These are phyloP conservation scores for Nemurella pictetii DNA, from an alignment of 2,888 invertebrate species.

Conservation along the genomic window DNA sequence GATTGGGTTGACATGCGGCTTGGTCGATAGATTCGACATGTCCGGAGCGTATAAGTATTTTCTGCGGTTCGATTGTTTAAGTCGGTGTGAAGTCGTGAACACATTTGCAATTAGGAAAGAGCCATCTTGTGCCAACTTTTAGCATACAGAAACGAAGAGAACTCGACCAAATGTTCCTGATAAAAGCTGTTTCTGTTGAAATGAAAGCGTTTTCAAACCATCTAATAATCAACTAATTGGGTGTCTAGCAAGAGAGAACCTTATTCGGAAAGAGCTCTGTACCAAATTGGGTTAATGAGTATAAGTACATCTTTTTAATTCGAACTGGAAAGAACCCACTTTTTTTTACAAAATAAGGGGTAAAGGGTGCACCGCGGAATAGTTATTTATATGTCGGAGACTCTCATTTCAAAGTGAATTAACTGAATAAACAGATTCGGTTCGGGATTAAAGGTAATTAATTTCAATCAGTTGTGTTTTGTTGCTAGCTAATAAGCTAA, in stretches of 20 bases:
- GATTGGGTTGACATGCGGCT: too few relatives aligned
- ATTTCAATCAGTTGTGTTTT: not conserved
- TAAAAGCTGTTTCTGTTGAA: not conserved
- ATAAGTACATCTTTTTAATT: not conserved
- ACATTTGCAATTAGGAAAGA: not conserved
- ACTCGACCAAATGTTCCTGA: not conserved
- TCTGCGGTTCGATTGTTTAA: not conserved
- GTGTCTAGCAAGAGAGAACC: not conserved
- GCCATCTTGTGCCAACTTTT: not conserved
- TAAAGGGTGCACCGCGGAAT: too few relatives aligned
- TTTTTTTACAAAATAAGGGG: too few relatives aligned
- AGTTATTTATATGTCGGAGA: not conserved
- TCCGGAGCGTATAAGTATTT: too few relatives aligned
- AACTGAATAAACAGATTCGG: too few relatives aligned
- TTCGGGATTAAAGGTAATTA: too few relatives aligned
- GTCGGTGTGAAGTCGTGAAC: not conserved
- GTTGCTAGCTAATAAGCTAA: too few relatives aligned
- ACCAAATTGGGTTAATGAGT: not conserved
- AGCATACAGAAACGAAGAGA: not conserved
- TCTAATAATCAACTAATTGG: not conserved
- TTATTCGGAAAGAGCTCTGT: not conserved
- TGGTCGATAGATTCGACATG: too few relatives aligned
- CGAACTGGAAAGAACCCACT: too few relatives aligned
- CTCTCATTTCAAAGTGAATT: not conserved
- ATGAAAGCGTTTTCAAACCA: not conserved